These are phyloP conservation scores for Tricholauxania praeusta DNA, from an alignment of 2,888 invertebrate genomes.

Conservation along the genomic window DNA sequence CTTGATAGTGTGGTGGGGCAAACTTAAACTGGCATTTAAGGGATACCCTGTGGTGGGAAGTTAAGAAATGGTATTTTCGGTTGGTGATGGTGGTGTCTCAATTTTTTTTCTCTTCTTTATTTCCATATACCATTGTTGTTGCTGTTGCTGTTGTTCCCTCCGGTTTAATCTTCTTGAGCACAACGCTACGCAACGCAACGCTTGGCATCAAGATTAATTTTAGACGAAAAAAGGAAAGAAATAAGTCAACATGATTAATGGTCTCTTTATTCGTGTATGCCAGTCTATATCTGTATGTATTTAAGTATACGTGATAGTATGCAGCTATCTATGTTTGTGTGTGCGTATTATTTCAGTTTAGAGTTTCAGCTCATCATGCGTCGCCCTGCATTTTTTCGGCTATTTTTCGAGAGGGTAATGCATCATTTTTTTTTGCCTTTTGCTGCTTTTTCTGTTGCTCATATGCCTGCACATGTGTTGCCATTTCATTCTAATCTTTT, in stretches of 20 bases:
- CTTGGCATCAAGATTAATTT: slow-evolving; percentile 64
- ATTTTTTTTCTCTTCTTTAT: too few relatives aligned
- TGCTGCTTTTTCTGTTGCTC: slow-evolving; percentile 1
- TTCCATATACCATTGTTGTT: slow-evolving; percentile 3
- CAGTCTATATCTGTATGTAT: slow-evolving; percentile 22
- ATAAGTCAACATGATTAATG: slow-evolving; percentile 67
- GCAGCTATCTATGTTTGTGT: slow-evolving; percentile 31
- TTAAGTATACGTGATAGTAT: slow-evolving; percentile 33
- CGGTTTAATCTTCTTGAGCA: slow-evolving; percentile 44
- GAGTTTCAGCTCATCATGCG: slow-evolving; percentile 1
- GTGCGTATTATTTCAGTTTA: slow-evolving; percentile 22
- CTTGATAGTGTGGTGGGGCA: too few relatives aligned
- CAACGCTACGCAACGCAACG: slow-evolving; percentile 55
- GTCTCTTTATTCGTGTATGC: slow-evolving; percentile 51
- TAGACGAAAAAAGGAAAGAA: slow-evolving; percentile 63
- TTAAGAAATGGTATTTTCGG: background rate
- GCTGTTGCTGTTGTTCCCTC: slow-evolving; percentile 36
- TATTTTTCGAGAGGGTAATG: slow-evolving; percentile 27
- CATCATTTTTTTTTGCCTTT: slow-evolving; percentile 20
- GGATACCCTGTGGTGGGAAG: too few relatives aligned
- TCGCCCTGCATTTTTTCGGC: background rate
- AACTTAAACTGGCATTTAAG: too few relatives aligned
- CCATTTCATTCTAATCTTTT: slow-evolving; percentile 4
- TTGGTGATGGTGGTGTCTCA: slow-evolving; percentile 2
- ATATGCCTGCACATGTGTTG: slow-evolving; percentile 16